Base-by-base conservation (phyloP, 1,140 invertebrate species). In the Xylocopa sonorina region DNA sequence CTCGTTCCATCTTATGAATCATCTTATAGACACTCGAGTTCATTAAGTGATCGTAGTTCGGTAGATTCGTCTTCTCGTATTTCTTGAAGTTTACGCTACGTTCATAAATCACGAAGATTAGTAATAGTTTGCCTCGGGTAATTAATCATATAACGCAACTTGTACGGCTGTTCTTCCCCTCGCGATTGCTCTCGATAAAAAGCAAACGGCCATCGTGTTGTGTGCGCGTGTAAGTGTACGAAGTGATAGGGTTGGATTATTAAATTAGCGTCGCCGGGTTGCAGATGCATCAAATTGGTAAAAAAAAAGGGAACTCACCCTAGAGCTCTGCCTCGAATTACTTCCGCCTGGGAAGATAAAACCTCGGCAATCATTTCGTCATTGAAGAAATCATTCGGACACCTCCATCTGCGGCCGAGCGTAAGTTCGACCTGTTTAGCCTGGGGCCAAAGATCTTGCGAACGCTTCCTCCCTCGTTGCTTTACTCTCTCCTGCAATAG, bases 21-120 rank as follows among this genome's bases (percentile, higher is more conserved):
- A 96, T 93, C 89, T 95, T 95, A 90, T 95, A 96, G 50, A 96
- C 95, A 88, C 95, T 95, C 73, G 96, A 96, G 85, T 94, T 93
- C 92, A 96, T 95, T 81, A 96, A 92, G 89, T 96, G 95, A 81
- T 95, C 95, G 85, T 96, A 94, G 86, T 94, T 95, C 29, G 96
- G 96, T 78, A 92, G 87, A 75, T 89, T 86, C 51, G 88, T 91
- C 89, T 96, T 96, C 88, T 96, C 95, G 92, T 95, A 96, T 92
- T 96, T 97, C 93, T 96, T 94, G 87, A 96, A 96, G 92, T 96
- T 96, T 43, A 96, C 95, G 90, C 96, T 96, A 51, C 48, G n/a
- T 48, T 32, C 58, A 57, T 78, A 50, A 53, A 67, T 80, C 16
- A 58, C 51, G 9, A 21, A 41, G n/a, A 78, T 53, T 51, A 57